Base-by-base conservation (phyloP, 2,797 vertebrate genomes). In the Leptodactylus fallax region DNA sequence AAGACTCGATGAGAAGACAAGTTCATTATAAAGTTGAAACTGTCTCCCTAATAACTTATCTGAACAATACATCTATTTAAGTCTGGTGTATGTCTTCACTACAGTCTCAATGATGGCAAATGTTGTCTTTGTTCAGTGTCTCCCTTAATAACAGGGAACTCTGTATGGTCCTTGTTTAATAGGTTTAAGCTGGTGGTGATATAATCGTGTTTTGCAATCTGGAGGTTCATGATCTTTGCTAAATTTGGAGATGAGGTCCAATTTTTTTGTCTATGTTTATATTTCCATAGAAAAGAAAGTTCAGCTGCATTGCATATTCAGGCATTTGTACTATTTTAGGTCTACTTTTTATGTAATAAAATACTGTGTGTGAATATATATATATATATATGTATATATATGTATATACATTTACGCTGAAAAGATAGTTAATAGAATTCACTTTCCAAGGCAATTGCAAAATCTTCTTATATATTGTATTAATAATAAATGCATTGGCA, bases 1-100 rank as follows among this genome's bases (percentile, higher is more conserved):
- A 76, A 87, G 80, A 6, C 61, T 83, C 81, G 88, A 90, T 83
- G 86, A 93, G 87, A 76, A 92, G 79, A 56, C 89, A 91, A 95
- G 94, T 93, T 95, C 93, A 94, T 86, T 67, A 87, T 88, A 91
- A 93, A 94, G 94, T 95, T 94, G 94, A 94, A 77, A 94, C 93
- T 93, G 94, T 96, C 96, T 97, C 91, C 93, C 92, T 89, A 92
- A 85, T 91, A 92, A 90, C 90, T 91, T 89, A 83, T 86, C 93
- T 91, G 91, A 92, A 96, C 95, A 98, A 95, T 94, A 92, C 92
- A 89, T 77, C 91, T 94, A 90, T 95, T 98, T 97, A 95, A 91
- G 92, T 93, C 91, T 92, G 92, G 90, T 90, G 91, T 94, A 92
- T 83, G 91, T 94, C 91, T 93, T 91, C 93, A 93, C 88, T 93